phyloP scores from a whole-genome alignment of 64 coral and sea anemone genomes.

The Montipora cactus region DNA sequence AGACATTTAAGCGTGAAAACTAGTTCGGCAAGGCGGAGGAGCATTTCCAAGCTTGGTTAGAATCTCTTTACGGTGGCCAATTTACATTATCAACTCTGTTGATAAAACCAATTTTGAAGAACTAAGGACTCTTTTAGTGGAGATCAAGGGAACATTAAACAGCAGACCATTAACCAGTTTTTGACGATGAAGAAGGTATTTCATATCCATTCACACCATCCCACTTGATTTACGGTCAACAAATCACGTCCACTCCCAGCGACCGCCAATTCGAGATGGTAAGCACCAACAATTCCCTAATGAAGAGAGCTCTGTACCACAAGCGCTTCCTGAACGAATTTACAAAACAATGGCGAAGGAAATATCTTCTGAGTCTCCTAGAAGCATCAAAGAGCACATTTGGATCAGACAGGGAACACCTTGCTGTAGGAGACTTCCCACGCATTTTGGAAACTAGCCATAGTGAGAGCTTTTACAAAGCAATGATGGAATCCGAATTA shows the following conservation, averaged over 20 bases:
- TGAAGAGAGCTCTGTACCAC: not conserved
- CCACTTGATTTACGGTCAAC: not conserved
- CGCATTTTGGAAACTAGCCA: no score
- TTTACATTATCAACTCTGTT: no score
- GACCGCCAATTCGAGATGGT: not conserved
- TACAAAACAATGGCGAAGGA: not conserved
- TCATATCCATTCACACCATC: not conserved
- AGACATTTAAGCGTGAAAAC: no score
- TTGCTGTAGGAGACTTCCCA: not conserved
- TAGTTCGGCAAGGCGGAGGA: no score
- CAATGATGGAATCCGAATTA: no score
- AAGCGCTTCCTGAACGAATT: not conserved
- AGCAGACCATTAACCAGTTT: not conserved
- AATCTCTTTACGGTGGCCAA: no score
- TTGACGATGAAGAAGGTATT: not conserved
- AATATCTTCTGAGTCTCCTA: not conserved
- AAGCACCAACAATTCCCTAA: not conserved
- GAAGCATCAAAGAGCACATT: not conserved
- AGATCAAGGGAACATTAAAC: slow-evolving; percentile 22
- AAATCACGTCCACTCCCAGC: not conserved
- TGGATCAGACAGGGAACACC: not conserved
- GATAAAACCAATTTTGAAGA: not conserved
- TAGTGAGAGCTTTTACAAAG: no score
- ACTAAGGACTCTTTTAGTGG: not conserved
- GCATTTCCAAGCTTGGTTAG: no score